Percentiles rank a stretch among this genome's conserved stretches.
phyloP scores from a whole-genome alignment of 2,888 invertebrate species.

The Acrobeloides nanus region DNA sequence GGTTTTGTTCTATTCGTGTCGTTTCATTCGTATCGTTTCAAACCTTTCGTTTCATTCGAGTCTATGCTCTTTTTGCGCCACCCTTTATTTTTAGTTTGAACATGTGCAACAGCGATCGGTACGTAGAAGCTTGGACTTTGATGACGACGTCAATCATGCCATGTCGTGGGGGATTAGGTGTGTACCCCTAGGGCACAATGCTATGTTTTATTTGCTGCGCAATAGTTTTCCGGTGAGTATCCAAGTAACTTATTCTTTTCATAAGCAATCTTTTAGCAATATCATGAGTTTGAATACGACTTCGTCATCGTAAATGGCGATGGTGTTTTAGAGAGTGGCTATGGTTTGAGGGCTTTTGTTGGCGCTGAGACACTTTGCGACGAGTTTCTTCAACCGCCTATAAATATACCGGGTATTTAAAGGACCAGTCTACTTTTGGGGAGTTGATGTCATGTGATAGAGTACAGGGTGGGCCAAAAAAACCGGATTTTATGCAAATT shows the following conservation, averaged over 20 bases:
- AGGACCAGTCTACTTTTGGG: too few relatives aligned
- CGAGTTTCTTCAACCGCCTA: too few relatives aligned
- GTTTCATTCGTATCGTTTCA: too few relatives aligned
- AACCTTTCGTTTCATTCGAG: too few relatives aligned
- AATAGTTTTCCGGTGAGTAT: conserved; percentile 5
- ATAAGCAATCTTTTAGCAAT: conserved; percentile 9
- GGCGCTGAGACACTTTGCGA: too few relatives aligned
- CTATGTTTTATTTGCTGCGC: conserved; percentile 12
- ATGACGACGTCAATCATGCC: conserved; percentile 8
- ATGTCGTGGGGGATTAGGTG: conserved; percentile 14
- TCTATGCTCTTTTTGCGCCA: too few relatives aligned
- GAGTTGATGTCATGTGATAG: too few relatives aligned
- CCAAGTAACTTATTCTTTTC: conserved; percentile 3
- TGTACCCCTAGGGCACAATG: conserved; percentile 9
- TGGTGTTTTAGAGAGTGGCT: conserved; percentile 12
- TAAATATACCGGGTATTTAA: too few relatives aligned
- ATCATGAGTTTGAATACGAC: conserved; percentile 15
- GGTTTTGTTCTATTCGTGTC: too few relatives aligned
- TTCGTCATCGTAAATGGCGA: conserved; percentile 12
- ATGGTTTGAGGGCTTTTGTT: too few relatives aligned
- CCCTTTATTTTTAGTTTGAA: conserved; percentile 7
- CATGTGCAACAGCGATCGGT: conserved; percentile 11
- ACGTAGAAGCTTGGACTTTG: conserved; percentile 11
- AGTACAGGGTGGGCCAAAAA: too few relatives aligned
- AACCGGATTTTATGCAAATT: too few relatives aligned